Evolutionary conservation across 2,888 invertebrate genomes (phyloP), one percentile per base, ranked within the genome.

Genomic region (Griposia aprilina): DNA sequence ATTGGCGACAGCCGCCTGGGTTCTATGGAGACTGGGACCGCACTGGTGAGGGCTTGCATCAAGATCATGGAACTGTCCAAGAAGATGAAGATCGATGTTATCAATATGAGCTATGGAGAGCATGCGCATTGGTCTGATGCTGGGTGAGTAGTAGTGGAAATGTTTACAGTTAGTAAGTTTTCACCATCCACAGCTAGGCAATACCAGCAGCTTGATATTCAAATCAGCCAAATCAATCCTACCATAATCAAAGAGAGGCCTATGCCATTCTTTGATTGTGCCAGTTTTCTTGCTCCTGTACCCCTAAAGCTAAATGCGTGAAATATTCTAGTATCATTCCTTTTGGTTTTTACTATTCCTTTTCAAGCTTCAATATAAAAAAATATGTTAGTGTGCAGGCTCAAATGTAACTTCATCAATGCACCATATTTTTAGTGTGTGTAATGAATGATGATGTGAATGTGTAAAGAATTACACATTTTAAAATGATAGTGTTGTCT

Each of bases 31-130:
- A 99, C 99, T 0, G 99, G 99, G 26, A 98, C 99, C 0, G 98
- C 99, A 0, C 94, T 99, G 10, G 98, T 99, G 2, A 97, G 99
- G 83, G 99, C 99, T 15, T 99, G 99, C 97, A 98, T 98, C 88
- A 98, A 98, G 94, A 97, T 99, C 59, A 99, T 99, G 98, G 98
- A 98, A 90, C 92, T 98, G 30, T 97, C 97, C 67, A 97, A 97
- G 88, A 94, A 91, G 2, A 96, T 95, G 89, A 97, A 97, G 89
- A 97, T 99, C 72, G 98, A 99, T 92, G 98, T 99, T 0, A 98
- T 99, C 87, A 99, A 99, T 94, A 99, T 99, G 99, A 99, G 99
- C 92, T 99, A 99, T 90, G 99, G 99, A 0, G 99, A 99, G 95
- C 99, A 98, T 90, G 98, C 99, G 0, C 98, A 99, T 94, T 99